phyloP scores from a whole-genome alignment of 2,797 vertebrate species.

The Acridotheres tristis region DNA sequence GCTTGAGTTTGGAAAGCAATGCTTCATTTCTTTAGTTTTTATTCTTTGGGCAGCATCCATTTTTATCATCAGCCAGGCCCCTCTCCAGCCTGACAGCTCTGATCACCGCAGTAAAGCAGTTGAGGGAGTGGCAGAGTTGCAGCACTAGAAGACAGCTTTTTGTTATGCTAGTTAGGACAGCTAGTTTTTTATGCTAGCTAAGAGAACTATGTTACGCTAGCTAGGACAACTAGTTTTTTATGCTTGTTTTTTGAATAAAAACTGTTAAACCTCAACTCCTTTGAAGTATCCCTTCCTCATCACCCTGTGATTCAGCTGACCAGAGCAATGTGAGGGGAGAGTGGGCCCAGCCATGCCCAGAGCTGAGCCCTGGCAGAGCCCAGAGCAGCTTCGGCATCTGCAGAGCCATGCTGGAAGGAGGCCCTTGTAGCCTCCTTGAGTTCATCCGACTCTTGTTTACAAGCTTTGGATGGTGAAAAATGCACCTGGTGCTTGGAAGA shows the following conservation, averaged over 20 bases:
- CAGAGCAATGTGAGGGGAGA: not conserved
- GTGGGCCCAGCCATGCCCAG: not conserved
- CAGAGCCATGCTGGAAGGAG: not conserved
- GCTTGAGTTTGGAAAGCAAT: not conserved
- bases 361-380: not conserved
- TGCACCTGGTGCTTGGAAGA: not conserved
- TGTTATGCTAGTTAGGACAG: not conserved
- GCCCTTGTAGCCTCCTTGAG: accelerated
- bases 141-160: constrained; percentile 53
- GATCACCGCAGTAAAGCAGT: constrained; percentile 87
- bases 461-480: not conserved
- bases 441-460: not conserved
- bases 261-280: constrained; percentile 57
- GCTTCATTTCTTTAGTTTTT: not conserved
- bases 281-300: constrained; percentile 39
- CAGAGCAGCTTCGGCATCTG: not conserved
- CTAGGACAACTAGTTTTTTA: no score
- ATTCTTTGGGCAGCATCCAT: constrained; percentile 76
- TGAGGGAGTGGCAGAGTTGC: constrained; percentile 88
- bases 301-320: constrained; percentile 45
- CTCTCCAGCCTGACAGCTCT: constrained; percentile 87
- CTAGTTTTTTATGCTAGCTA: not conserved
- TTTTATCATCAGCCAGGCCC: constrained; percentile 88
- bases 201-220: no score
- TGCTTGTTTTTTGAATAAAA: constrained; percentile 26